phyloP scores from a whole-genome alignment of 2,113 vertebrate genomes.

The Cranoglanis bouderius region DNA sequence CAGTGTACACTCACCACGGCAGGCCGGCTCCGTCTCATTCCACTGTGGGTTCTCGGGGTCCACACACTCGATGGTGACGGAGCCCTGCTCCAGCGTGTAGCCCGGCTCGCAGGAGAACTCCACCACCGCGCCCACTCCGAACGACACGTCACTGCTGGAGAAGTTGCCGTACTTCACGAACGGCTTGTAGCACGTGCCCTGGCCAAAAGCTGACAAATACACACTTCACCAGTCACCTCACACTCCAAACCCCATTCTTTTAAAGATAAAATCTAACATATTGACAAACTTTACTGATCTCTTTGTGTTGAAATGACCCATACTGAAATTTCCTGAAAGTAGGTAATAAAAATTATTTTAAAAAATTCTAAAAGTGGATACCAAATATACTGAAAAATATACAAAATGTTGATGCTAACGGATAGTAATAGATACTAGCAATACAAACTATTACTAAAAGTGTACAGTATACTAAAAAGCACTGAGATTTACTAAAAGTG shows the following conservation, averaged over 20 bases:
- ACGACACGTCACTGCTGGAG: conserved; percentile 84
- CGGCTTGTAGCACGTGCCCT: conserved; percentile 92
- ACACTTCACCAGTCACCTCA: conserved; percentile 2
- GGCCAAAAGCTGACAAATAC: conserved; percentile 81
- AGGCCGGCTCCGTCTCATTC: conserved; percentile 97
- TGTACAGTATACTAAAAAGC: too few relatives aligned
- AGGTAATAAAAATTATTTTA: neutral
- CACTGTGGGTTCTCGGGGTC: conserved; percentile 88
- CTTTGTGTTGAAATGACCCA: neutral
- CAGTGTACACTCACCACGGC: conserved; percentile 78
- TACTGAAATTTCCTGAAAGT: neutral
- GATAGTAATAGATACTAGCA: too few relatives aligned
- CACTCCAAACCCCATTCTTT: neutral
- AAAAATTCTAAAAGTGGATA: neutral
- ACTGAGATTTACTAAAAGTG: too few relatives aligned
- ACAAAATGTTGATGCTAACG: neutral
- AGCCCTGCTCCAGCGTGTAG: conserved; percentile 96
- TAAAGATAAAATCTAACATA: neutral
- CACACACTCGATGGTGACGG: conserved; percentile 91
- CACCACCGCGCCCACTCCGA: conserved; percentile 84
- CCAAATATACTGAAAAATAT: neutral
- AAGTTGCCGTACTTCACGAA: conserved; percentile 97
- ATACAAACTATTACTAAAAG: too few relatives aligned
- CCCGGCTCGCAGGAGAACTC: conserved; percentile 94
- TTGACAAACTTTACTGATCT: neutral